Evolutionary conservation across 2,113 vertebrate species (phyloP), one percentile per base, ranked within the genome.

Genomic region (Nothoprocta perdicaria): DNA sequence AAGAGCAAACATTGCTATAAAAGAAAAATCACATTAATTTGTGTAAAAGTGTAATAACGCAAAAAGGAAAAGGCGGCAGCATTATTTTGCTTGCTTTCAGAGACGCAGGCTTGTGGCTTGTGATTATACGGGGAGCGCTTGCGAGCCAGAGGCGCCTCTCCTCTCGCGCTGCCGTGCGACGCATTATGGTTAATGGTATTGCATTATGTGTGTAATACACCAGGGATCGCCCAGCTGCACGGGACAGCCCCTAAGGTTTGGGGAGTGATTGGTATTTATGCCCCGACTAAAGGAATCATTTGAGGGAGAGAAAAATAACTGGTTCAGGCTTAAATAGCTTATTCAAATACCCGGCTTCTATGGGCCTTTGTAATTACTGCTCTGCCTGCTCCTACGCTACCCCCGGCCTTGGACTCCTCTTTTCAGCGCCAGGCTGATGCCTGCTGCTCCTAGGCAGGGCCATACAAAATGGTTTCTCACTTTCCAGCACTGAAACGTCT

Each of bases 11-110:
- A 94, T 68, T n/a, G 80, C 63, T 91, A 69, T 84, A 87, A 95
- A 91, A 88, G 81, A 94, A 97, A 38, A 96, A 96, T 95, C 88
- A 92, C 87, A 72, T 95, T 97, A 95, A 96, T 97, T 94, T 96
- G 85, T 93, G 89, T 94, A 93, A 93, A 95, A 96, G 89, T 79
- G 55, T 94, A 93, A 97, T 94, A 89, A 92, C 43, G 69, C 48
- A 31, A 53, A 75, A 43, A 43, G n/a, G 24, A 40, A 93, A 84
- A 93, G 66, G 88, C 62, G 58, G 74, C 4, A 14, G 82, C 85
- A 89, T 65, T 92, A 48, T 91, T 95, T 93, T 94, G 95, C 93
- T 88, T 89, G 84, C 80, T 96, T 96, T 96, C 89, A 84, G 86
- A 95, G 92, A 89, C 12, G 10, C 1, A 3, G 71, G 52, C 89